These are phyloP conservation scores for Diplodus puntazzo DNA, from an alignment of 2,797 vertebrate genomes.

Conservation along the genomic window DNA sequence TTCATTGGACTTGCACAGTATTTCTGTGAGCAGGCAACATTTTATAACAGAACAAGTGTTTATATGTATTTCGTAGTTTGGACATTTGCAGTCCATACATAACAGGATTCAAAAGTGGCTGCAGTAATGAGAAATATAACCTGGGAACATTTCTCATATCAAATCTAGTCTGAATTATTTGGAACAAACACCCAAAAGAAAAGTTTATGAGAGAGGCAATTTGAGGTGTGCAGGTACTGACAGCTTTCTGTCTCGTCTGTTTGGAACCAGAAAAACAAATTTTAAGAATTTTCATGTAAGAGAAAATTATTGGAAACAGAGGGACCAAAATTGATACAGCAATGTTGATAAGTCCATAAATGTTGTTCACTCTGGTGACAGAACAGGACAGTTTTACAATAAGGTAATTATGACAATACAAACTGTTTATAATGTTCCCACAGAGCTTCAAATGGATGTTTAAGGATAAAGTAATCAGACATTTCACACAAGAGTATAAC, in stretches of 20 bases:
- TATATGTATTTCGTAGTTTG: neutral
- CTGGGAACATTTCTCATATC: neutral
- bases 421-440: conserved; percentile 62
- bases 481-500: conserved; percentile 27
- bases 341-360: conserved; percentile 39
- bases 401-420: conserved; percentile 66
- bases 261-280: conserved; percentile 46
- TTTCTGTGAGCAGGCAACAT: neutral
- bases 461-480: neutral
- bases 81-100: conserved; percentile 3
- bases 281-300: conserved; percentile 55
- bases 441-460: conserved; percentile 38
- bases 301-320: conserved; percentile 55
- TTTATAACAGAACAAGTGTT: neutral
- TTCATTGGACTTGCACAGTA: too few relatives aligned
- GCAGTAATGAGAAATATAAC: too few relatives aligned
- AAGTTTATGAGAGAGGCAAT: conserved; percentile 27
- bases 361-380: conserved; percentile 57
- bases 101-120: neutral
- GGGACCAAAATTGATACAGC: conserved; percentile 16
- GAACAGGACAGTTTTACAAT: conserved; percentile 64
- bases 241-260: conserved; percentile 45
- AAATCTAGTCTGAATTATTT: neutral
- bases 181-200: neutral
- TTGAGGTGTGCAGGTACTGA: conserved; percentile 62